Evolutionary conservation across 2,888 invertebrate species (phyloP), one percentile per base, ranked within the genome.

Genomic region (Trissolcus brochymenae): DNA sequence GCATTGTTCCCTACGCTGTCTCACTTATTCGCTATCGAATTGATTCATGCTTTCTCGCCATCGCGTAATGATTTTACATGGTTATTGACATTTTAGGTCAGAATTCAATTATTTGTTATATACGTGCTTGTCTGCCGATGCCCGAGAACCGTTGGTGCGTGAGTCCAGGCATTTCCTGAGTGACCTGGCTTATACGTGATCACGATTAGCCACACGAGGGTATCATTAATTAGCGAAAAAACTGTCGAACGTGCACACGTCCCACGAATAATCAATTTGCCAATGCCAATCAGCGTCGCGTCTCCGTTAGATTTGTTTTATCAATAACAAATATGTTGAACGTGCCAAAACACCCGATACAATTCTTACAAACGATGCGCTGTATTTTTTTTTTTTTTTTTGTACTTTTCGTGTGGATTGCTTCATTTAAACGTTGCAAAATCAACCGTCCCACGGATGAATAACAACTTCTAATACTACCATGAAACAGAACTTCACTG

Each of bases 1-100:
- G 65, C 73, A 61, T 65, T 74, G 50, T 76, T 50, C 51, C 43
- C 60, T 17, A 11, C 56, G 9, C 50, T 65, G 35, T 68, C 62
- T 67, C 72, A 68, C 64, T 70, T 16, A 51, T 49, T 35, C 67
- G 62, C 59, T 72, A 83, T 81, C 81, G 80, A 84, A 83, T 82
- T 82, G 81, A 81, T 81, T 82, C 82, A 77, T 70, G 66, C 81
- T 81, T 82, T 83, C 84, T 82, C 83, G 84, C 79, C 76, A 60
- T 81, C 81, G 82, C 82, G 82, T 87, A 87, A 88, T 88, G 84
- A 84, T 86, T 88, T 86, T 86, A 88, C 86, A 86, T 84, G 88
- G 88, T 88, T 88, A 89, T 88, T 88, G 88, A 87, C 88, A 86
- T 88, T 88, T 88, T 84, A 84, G 83, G 81, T 84, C 82, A 81